phyloP scores from a whole-genome alignment of 2,888 invertebrate species.

The Mactromeris polynyma region DNA sequence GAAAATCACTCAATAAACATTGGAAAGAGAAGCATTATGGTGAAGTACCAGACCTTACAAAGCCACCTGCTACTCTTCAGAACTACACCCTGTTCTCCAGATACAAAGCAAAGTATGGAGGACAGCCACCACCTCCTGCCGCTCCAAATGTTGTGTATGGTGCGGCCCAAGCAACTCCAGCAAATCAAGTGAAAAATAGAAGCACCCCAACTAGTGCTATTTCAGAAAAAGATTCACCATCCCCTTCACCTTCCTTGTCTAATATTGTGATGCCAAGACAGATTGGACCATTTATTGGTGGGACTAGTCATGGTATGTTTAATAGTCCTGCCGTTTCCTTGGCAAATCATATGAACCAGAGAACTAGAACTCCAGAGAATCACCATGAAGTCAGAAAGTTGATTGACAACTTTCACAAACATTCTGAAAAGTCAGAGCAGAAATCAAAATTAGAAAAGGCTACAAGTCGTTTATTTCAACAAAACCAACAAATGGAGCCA shows the following conservation, averaged over 20 bases:
- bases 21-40: conserved; percentile 87
- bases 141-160: conserved; percentile 71
- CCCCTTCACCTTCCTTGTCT: conserved; percentile 46
- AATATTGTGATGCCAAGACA: conserved; percentile 78
- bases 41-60: conserved; percentile 81
- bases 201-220: conserved; percentile 47
- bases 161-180: conserved; percentile 47
- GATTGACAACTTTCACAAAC: conserved; percentile 50
- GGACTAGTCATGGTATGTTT: conserved; percentile 44
- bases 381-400: conserved; percentile 62
- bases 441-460: conserved; percentile 20
- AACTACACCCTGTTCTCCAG: conserved; percentile 66
- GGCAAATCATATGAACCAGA: conserved; percentile 34
- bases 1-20: conserved; percentile 87
- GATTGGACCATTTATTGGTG: conserved; percentile 83
- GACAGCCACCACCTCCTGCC: conserved; percentile 66
- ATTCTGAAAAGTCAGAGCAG: conserved; percentile 1
- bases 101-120: conserved; percentile 66
- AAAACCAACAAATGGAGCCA: conserved; percentile 70
- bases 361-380: conserved; percentile 52
- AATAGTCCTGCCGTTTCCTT: conserved; percentile 21
- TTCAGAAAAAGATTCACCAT: conserved; percentile 32
- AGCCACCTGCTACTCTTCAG: conserved; percentile 77
- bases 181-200: conserved; percentile 45
- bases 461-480: conserved; percentile 18